These are phyloP conservation scores for Cyclina sinensis DNA, from an alignment of 1,140 invertebrate genomes.

Conservation along the genomic window DNA sequence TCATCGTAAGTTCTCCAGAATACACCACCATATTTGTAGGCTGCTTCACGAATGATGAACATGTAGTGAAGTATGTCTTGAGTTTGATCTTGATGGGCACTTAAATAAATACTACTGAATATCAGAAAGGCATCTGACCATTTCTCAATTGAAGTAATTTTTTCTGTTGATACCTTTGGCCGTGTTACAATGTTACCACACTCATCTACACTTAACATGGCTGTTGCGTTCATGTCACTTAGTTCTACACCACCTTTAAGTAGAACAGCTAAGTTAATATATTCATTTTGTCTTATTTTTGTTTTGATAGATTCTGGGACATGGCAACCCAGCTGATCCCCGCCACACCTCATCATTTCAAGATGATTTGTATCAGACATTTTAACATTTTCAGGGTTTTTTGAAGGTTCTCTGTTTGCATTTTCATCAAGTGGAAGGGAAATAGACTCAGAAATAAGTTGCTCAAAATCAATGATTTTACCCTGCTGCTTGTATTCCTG, in stretches of 20 bases:
- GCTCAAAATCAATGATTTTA: not conserved
- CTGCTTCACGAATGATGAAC: constrained; percentile 26
- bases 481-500: not conserved
- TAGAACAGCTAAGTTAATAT: constrained; percentile 33
- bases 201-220: not conserved
- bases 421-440: not conserved
- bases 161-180: constrained; percentile 7
- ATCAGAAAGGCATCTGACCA: constrained; percentile 47
- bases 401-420: not conserved
- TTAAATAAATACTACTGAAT: constrained; percentile 29
- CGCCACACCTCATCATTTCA: constrained; percentile 12
- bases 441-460: not conserved
- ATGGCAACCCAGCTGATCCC: not conserved
- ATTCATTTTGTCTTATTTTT: constrained; percentile 25
- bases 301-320: not conserved
- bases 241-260: constrained; percentile 22
- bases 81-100: constrained; percentile 15
- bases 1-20: constrained; percentile 29
- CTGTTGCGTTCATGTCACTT: not conserved
- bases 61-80: constrained; percentile 48
- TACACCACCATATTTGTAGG: not conserved
- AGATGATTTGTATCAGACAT: not conserved
- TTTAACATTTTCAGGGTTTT: not conserved
- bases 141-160: not conserved
- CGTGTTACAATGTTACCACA: not conserved